Conservation (phyloP, 2,888 invertebrate genomes). For the Ommatoiulus sabulosus region DNA sequence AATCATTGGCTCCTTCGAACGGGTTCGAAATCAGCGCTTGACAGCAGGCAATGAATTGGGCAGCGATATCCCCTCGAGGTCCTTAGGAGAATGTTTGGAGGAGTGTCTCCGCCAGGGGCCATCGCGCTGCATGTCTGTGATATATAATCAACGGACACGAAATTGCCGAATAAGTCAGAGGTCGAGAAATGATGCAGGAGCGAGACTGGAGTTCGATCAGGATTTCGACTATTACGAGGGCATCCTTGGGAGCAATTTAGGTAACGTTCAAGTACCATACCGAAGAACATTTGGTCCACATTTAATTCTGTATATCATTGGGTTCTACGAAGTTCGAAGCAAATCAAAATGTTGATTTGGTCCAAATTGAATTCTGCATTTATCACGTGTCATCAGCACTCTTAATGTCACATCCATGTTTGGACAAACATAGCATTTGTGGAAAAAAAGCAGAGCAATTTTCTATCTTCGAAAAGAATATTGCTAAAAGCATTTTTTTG, state of each 20-base stretch:
- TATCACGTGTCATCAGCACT: no score
- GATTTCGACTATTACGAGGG: constrained; percentile 95
- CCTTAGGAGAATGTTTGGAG: constrained; percentile 89
- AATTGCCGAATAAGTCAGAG: constrained; percentile 83
- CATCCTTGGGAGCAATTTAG: constrained; percentile 78
- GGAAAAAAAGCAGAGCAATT: no score
- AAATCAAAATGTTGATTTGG: no score
- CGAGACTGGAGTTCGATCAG: constrained; percentile 88
- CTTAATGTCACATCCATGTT: no score
- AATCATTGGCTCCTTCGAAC: constrained; percentile 59
- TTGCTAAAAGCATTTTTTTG: no score
- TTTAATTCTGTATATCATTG: no score
- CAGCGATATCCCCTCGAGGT: constrained; percentile 83
- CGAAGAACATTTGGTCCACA: no score
- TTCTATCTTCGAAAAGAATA: no score
- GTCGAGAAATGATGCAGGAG: constrained; percentile 81
- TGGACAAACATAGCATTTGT: no score
- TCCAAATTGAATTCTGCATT: no score
- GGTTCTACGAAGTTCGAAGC: no score
- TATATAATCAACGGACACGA: constrained; percentile 86
- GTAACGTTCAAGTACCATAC: constrained; percentile 24
- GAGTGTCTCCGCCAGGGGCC: constrained; percentile 85
- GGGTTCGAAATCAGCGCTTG: constrained; percentile 58
- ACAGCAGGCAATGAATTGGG: constrained; percentile 50
- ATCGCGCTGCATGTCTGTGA: constrained; percentile 91